These are phyloP conservation scores for human DNA, from an alignment of 2,113 vertebrate genomes.

Conservation along the genomic window DNA sequence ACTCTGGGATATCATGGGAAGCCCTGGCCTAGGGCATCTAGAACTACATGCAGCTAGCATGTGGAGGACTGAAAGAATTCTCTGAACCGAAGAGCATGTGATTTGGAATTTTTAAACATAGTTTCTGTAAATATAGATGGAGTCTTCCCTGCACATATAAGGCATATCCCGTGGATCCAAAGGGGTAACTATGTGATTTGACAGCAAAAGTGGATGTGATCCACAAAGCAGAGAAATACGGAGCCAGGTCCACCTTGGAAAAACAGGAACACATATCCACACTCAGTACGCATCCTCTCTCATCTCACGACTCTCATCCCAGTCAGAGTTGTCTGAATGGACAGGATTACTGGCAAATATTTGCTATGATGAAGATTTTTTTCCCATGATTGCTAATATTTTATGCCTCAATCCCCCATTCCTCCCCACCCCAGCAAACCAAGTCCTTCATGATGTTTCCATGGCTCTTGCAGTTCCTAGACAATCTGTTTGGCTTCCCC, in stretches of 20 bases:
- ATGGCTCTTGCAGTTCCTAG: neutral
- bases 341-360: neutral
- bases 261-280: neutral
- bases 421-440: neutral
- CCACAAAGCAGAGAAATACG: neutral
- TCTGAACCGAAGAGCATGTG: neutral
- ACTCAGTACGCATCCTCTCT: neutral
- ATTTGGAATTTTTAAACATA: neutral
- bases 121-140: neutral
- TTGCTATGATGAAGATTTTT: neutral
- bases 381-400: neutral
- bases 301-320: neutral
- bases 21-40: neutral
- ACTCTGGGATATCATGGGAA: neutral
- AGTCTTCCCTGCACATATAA: neutral
- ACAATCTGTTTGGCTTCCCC: neutral
- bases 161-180: neutral
- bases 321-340: neutral
- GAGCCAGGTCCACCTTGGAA: neutral
- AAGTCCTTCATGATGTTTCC: neutral
- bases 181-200: neutral
- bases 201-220: neutral
- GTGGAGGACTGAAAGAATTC: neutral
- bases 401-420: neutral
- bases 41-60: neutral